Evolutionary conservation across 2,888 invertebrate genomes (phyloP), one percentile per base, ranked within the genome.

Genomic region (Drepana falcataria): DNA sequence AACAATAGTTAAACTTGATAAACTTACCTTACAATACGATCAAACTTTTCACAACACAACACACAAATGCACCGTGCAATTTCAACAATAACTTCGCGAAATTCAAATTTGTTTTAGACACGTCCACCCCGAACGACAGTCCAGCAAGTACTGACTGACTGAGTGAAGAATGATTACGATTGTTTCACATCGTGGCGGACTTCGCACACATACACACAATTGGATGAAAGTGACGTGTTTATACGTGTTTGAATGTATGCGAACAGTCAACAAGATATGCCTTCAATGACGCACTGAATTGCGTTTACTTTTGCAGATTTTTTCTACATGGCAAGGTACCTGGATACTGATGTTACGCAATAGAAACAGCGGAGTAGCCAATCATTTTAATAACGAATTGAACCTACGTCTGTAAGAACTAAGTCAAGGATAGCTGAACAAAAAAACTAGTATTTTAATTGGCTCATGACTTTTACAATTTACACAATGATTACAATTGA

Each of bases 11-110:
- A 49, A 60, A 57, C 47, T 51, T 35, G 48, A 51, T 53, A 35
- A 59, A 84, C 87, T 88, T 78, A 87, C 88, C 87, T 57, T 72
- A 63, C 69, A 69, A 75, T 68, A 69, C 71, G 72, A 66, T 66
- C 69, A 59, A 71, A 77, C 51, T 40, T 7, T 74, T 77, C 80
- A 83, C 80, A 76, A 77, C 82, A 85, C 83, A 73, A 75, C 82
- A 87, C 82, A 87, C 83, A 68, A 67, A 55, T 59, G 64, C 78
- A 76, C 73, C 66, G 57, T 58, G 55, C 53, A 59, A 62, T 67
- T 66, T 64, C 67, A 68, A 65, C 52, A 48, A 54, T 52, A 58
- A 61, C 53, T 68, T 59, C 71, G 72, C 71, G 69, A 56, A 55
- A 56, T 49, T 48, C 53, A 53, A 54, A 37, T 41, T 44, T 54